These are phyloP conservation scores for Plusia festucae DNA, from an alignment of 2,888 invertebrate genomes.

Conservation along the genomic window DNA sequence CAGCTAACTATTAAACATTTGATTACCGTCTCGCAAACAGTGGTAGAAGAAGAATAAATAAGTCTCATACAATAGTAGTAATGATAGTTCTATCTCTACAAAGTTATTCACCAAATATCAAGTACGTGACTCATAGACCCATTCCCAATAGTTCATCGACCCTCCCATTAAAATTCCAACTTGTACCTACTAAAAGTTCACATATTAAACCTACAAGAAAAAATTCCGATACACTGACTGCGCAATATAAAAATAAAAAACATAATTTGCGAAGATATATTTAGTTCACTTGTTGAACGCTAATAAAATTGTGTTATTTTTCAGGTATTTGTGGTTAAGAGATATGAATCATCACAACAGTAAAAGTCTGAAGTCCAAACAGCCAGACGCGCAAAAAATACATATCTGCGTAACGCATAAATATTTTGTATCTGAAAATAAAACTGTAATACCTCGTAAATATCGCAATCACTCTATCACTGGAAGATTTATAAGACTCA, in stretches of 20 bases:
- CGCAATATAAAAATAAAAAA: not conserved
- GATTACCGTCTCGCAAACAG: slow-evolving; percentile 27
- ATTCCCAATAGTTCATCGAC: slow-evolving; percentile 28
- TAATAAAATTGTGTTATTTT: not conserved
- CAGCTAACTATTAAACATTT: slow-evolving; percentile 25
- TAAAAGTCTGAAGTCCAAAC: not conserved
- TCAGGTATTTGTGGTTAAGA: not conserved
- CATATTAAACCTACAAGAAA: not conserved
- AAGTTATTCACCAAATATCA: slow-evolving; percentile 29
- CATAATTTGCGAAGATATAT: not conserved
- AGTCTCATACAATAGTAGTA: slow-evolving; percentile 17
- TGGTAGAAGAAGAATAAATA: slow-evolving; percentile 26
- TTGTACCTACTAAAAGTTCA: not conserved
- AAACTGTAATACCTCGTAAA: not conserved
- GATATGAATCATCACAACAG: not conserved
- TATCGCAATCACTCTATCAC: not conserved
- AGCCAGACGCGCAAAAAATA: slow-evolving; percentile 1
- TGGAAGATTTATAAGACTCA: too few relatives aligned
- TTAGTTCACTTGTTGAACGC: not conserved
- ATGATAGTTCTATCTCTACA: slow-evolving; percentile 9
- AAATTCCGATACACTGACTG: not conserved
- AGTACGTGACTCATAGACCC: slow-evolving; percentile 20
- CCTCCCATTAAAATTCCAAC: slow-evolving; percentile 13
- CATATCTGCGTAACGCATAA: not conserved
- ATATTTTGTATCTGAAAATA: not conserved